Base-by-base conservation (phyloP, 2,797 vertebrate species). In the Steatocranus sp. region DNA sequence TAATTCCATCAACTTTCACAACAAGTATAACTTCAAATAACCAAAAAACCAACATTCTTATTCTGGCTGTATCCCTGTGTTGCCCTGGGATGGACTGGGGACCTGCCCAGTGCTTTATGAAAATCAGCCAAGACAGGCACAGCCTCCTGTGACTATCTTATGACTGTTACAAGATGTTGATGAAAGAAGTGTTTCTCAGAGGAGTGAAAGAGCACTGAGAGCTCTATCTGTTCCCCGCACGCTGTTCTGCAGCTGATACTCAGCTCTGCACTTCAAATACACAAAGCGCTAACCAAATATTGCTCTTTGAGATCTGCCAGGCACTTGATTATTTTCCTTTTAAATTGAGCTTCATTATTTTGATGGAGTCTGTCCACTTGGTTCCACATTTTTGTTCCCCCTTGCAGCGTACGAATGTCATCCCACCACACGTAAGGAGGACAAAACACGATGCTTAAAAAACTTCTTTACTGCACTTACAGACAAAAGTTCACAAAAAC, bases 311-410 rank as follows among this genome's bases (percentile, higher is more conserved):
- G 90, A 93, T 89, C 83, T 80, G 86, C 68, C 79, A 87, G 86
- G 80, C 86, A 34, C 81, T 92, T 92, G 90, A 93, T 96, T 96
- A 93, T 96, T 96, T 95, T 93, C 74, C 86, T 95, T 95, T 88
- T 38, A 88, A 91, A 93, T 88, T 9, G 87, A 91, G 73, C 88
- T 89, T 87, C 87, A 89, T 93, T 93, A 94, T 89, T 93, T 91
- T 54, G 75, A 86, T 63, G 78, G 81, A 82, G 79, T 63, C 78
- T 18, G 27, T 87, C 81, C 51, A 82, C 83, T 92, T 63, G 17
- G 51, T 76, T 78, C 63, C 77, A 61, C 10, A 36, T 38, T 79
- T 27, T 48, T 58, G 38, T 78, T 85, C 56, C 23, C 12, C 68
- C 73, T 46, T 8, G 46, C 70, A 78, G 73, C 36, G 41, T 50